phyloP scores from a whole-genome alignment of 2,113 vertebrate species.

The Psilopsiagon aurifrons region DNA sequence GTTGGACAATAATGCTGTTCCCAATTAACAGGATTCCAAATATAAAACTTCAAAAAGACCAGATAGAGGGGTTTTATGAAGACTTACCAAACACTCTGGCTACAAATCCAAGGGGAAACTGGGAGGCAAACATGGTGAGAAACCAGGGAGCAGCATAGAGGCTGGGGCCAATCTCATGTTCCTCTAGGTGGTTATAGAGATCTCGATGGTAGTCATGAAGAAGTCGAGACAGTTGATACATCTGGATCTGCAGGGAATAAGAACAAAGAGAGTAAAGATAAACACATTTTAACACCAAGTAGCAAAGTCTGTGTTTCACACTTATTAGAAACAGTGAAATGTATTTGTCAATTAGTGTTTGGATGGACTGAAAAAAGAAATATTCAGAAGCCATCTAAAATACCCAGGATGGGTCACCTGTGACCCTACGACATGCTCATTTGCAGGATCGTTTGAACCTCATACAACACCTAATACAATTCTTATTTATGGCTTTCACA shows the following conservation, averaged over 20 bases:
- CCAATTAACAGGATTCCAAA: neutral
- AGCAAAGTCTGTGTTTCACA: neutral
- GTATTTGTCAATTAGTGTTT: neutral
- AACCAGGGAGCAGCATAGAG: slow-evolving; percentile 87
- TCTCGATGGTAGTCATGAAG: slow-evolving; percentile 85
- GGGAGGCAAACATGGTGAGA: slow-evolving; percentile 84
- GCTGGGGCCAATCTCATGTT: slow-evolving; percentile 82
- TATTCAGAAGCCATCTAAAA: neutral
- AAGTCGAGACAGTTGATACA: slow-evolving; percentile 85
- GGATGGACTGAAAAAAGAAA: neutral
- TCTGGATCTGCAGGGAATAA: slow-evolving; percentile 77
- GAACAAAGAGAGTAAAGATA: neutral
- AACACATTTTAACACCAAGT: neutral
- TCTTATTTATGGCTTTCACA: neutral
- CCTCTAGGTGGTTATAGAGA: slow-evolving; percentile 82
- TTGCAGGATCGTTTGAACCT: neutral
- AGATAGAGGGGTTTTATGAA: neutral
- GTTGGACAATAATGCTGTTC: neutral
- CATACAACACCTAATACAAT: neutral
- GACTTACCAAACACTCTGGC: slow-evolving; percentile 84
- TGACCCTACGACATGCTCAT: neutral
- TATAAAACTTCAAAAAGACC: neutral
- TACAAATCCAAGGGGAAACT: slow-evolving; percentile 84
- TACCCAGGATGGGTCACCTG: neutral
- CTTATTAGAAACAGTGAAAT: neutral